A percentile compares a stretch with the other conserved stretches of the same genome.
phyloP scores from a whole-genome alignment of 2,113 vertebrate species.

The Prunella fulvescens region DNA sequence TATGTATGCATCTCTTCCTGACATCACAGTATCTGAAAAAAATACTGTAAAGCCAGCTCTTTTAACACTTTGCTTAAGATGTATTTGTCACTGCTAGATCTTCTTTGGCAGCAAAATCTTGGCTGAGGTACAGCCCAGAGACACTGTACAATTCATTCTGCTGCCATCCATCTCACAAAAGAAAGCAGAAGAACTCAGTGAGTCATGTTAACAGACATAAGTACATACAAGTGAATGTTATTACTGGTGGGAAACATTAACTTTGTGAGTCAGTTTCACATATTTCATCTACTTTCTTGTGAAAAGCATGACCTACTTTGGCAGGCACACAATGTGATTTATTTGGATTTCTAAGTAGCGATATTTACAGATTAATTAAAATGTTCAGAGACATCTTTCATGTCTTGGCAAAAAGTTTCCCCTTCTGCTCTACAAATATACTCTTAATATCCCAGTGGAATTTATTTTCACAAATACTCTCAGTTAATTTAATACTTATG shows the following conservation, averaged over 20 bases:
- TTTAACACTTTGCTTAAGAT: slow-evolving; percentile 5
- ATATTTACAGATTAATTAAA: slow-evolving; percentile 51
- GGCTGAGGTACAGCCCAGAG: slow-evolving; percentile 20
- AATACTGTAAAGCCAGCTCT: background rate
- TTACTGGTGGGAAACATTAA: slow-evolving; percentile 48
- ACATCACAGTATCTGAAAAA: background rate
- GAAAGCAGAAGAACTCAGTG: slow-evolving; percentile 32
- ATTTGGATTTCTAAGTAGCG: slow-evolving; percentile 7
- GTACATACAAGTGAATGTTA: slow-evolving; percentile 19
- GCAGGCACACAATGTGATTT: slow-evolving; percentile 6
- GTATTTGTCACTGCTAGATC: background rate
- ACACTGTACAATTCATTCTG: slow-evolving; percentile 36
- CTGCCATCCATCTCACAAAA: slow-evolving; percentile 40
- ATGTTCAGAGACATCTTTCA: background rate
- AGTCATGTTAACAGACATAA: slow-evolving; percentile 49
- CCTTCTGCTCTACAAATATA: background rate
- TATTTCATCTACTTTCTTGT: slow-evolving; percentile 19
- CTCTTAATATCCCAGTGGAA: background rate
- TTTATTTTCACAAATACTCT: slow-evolving; percentile 3
- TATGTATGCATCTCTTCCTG: background rate
- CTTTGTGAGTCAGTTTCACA: slow-evolving; percentile 24
- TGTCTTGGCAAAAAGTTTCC: background rate
- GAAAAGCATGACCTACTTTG: background rate
- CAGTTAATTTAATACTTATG: background rate
- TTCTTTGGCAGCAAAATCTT: slow-evolving; percentile 10